Evolutionary conservation across 2,113 vertebrate species (phyloP), one percentile per base, ranked within the genome.

Genomic region (Myanophis thanlyinensis): DNA sequence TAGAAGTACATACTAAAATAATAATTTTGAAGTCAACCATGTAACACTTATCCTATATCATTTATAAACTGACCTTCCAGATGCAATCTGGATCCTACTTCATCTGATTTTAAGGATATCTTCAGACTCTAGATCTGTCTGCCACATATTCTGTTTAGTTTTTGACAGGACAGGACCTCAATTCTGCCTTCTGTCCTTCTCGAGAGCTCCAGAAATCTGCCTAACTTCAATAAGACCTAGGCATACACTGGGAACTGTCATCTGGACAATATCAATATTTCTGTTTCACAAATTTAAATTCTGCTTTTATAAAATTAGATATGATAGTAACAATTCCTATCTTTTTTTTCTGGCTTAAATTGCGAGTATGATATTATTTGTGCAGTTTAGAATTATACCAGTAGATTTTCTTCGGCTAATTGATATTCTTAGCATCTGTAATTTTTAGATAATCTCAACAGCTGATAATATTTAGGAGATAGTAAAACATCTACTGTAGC

Each of bases 361-460:
- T 90, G 62, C 22, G 0, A 67, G 30, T 90, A 7, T 0, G n/a
- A 4, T 51, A 80, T 18, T 23, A 22, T 51, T 73, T 80, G n/a
- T n/a, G 62, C 62, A 73, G 13, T 12, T 23, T 90, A 20, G 59
- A 73, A 73, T 30, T 49, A 62, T 30, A 35, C 59, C 8, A 85
- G 91, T 85, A 94, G 48, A 92, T 93, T 91, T 95, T 92, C 20
- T 0, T 46, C 59, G n/a, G 1, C 15, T 94, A 92, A 44, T 91
- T 91, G 35, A 10, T 90, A 62, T 27, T 87, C 87, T 87, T 4
- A 87, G 25, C 15, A 15, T 23, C 27, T 88, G 93, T 91, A 95
- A 54, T 44, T 88, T 30, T 54, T 88, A 22, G 12, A 67, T 35
- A 52, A 35, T 1, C 35, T 22, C 59, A 90, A 51, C 10, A 11